phyloP scores from a whole-genome alignment of 2,888 invertebrate genomes.

The Nymphalis polychloros region DNA sequence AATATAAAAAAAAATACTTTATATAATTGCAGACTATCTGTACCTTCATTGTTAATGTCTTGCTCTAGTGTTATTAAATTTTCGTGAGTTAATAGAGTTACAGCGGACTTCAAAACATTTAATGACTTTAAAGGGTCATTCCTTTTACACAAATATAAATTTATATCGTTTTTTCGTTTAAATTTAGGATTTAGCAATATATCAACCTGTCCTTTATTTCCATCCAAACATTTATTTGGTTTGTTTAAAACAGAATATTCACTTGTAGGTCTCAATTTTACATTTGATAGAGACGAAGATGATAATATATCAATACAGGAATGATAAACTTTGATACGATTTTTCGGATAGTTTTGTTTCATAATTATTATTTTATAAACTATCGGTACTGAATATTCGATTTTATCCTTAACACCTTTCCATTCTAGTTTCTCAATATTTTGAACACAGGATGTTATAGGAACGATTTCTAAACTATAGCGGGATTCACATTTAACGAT shows the following conservation, averaged over 20 bases:
- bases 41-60: neutral
- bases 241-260: slow-evolving; percentile 54
- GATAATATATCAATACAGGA: slow-evolving; percentile 67
- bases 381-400: slow-evolving; percentile 68
- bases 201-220: slow-evolving; percentile 6
- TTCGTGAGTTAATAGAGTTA: neutral
- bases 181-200: neutral
- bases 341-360: slow-evolving; percentile 45
- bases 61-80: neutral
- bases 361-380: slow-evolving; percentile 65
- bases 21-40: neutral
- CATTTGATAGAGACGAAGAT: slow-evolving; percentile 40
- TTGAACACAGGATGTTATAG: slow-evolving; percentile 58
- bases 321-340: slow-evolving; percentile 56
- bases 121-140: neutral
- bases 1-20: neutral
- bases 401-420: slow-evolving; percentile 51
- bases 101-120: neutral
- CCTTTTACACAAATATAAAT: neutral
- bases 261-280: slow-evolving; percentile 53
- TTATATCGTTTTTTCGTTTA: neutral
- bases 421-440: slow-evolving; percentile 65
- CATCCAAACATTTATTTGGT: slow-evolving; percentile 34
- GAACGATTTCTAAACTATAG: slow-evolving; percentile 66
- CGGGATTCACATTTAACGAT: slow-evolving; percentile 49